A percentile compares a stretch with the other conserved stretches of the same genome.
phyloP scores from a whole-genome alignment of 2,797 vertebrate genomes.

The Hypotaenidia okinawae region DNA sequence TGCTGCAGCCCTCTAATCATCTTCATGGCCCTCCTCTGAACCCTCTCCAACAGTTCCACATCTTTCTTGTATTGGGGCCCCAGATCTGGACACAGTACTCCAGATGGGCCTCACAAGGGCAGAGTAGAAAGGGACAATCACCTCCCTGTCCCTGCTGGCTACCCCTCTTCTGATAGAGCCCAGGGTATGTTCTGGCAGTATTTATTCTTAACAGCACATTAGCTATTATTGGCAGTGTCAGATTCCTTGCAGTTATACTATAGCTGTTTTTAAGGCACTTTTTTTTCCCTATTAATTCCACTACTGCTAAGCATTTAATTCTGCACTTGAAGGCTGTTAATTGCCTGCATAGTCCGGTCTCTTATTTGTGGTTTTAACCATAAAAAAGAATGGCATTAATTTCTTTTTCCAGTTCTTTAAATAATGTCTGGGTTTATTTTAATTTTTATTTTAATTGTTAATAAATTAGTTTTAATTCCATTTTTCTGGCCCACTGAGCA shows the following conservation, averaged over 20 bases:
- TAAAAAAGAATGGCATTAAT: not conserved
- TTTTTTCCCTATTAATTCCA: not conserved
- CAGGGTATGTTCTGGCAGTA: not conserved
- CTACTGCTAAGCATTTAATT: not conserved
- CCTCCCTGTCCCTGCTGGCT: no score
- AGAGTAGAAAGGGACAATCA: no score
- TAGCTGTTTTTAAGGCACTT: not conserved
- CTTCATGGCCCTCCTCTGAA: no score
- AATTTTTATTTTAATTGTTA: constrained; percentile 12
- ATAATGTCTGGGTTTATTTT: not conserved
- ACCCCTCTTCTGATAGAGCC: no score
- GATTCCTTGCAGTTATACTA: not conserved
- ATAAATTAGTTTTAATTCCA: not conserved
- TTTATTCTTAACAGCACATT: not conserved
- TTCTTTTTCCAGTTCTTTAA: not conserved
- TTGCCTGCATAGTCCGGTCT: not conserved
- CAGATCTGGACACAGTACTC: no score
- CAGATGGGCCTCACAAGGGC: no score
- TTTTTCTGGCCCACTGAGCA: not conserved
- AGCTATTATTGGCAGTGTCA: not conserved
- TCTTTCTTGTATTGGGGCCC: no score
- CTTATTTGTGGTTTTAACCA: not conserved
- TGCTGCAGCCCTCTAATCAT: no score
- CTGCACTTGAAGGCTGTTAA: not conserved
- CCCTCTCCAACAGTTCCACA: no score